phyloP scores from a whole-genome alignment of 1,140 invertebrate species.

The Scaptodrosophila lebanonensis region DNA sequence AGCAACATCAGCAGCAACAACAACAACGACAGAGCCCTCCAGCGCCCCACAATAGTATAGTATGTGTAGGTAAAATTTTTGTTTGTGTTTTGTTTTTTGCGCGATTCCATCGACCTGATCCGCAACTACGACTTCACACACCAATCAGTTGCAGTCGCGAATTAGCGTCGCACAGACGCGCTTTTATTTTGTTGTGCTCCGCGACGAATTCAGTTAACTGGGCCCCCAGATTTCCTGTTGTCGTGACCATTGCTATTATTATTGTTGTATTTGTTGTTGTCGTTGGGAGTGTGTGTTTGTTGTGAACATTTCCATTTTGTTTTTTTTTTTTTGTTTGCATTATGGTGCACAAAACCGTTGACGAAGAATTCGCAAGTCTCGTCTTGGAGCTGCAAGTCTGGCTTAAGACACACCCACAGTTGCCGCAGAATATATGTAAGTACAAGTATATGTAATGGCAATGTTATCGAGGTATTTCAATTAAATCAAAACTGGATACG shows the following conservation, averaged over 20 bases:
- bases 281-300: neutral
- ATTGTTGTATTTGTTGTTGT: constrained; percentile 1
- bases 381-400: constrained; percentile 82
- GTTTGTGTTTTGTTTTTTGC: no score
- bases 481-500: no score
- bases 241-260: neutral
- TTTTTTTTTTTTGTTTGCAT: neutral
- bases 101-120: no score
- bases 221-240: neutral
- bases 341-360: constrained; percentile 51
- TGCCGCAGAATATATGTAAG: constrained; percentile 85
- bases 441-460: constrained; percentile 10
- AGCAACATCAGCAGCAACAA: constrained; percentile 15
- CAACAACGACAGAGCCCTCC: constrained; percentile 10
- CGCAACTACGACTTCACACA: constrained; percentile 19
- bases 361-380: constrained; percentile 76
- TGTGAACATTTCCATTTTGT: neutral
- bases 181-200: constrained; percentile 15
- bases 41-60: neutral
- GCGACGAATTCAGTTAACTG: neutral
- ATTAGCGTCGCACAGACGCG: constrained; percentile 65
- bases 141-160: constrained; percentile 71
- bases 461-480: no score
- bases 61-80: no score
- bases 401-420: constrained; percentile 85